Evolutionary conservation across 2,888 invertebrate species (phyloP).

Genomic region (Scaptomyza flava): DNA sequence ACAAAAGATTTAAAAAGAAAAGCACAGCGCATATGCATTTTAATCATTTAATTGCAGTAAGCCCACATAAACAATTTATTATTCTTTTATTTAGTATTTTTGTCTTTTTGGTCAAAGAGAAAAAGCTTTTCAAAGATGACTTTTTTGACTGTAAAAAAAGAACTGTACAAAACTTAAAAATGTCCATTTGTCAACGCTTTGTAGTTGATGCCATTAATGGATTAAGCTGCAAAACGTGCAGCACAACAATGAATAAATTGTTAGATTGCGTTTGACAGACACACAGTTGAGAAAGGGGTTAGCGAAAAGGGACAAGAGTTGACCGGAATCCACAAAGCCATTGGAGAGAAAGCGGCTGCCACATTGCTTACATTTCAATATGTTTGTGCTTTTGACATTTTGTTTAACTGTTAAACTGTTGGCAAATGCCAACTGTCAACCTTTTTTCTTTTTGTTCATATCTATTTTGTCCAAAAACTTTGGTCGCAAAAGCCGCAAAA

Average conservation of each 20-base stretch:
- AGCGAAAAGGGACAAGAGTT: constrained; percentile 41
- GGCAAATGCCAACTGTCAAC: constrained; percentile 75
- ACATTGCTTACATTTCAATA: constrained; percentile 75
- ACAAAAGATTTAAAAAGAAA: constrained; percentile 1
- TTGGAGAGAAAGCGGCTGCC: constrained; percentile 12
- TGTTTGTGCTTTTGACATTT: constrained; percentile 70
- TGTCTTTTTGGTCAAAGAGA: constrained; percentile 7
- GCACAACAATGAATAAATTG: constrained; percentile 77
- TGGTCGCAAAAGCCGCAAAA: constrained; percentile 39
- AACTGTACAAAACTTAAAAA: constrained; percentile 14
- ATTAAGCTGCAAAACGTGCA: constrained; percentile 50
- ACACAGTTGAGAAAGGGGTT: constrained; percentile 38
- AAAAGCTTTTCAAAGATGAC: constrained; percentile 33
- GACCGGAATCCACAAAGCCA: constrained; percentile 33
- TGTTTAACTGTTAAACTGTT: constrained; percentile 69
- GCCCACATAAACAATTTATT: neutral
- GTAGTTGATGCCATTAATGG: constrained; percentile 62
- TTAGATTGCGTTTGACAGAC: constrained; percentile 56
- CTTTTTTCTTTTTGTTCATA: constrained; percentile 21
- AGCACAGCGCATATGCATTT: constrained; percentile 3
- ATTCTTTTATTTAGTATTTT: neutral
- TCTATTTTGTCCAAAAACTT: constrained; percentile 31
- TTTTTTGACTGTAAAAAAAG: constrained; percentile 20
- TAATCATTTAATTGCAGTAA: constrained; percentile 37
- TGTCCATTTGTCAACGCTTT: constrained; percentile 59